Percentiles rank a stretch among this genome's conserved stretches.
These are phyloP conservation scores for Electrona antarctica DNA, from an alignment of 2,113 vertebrate species.

Conservation along the genomic window DNA sequence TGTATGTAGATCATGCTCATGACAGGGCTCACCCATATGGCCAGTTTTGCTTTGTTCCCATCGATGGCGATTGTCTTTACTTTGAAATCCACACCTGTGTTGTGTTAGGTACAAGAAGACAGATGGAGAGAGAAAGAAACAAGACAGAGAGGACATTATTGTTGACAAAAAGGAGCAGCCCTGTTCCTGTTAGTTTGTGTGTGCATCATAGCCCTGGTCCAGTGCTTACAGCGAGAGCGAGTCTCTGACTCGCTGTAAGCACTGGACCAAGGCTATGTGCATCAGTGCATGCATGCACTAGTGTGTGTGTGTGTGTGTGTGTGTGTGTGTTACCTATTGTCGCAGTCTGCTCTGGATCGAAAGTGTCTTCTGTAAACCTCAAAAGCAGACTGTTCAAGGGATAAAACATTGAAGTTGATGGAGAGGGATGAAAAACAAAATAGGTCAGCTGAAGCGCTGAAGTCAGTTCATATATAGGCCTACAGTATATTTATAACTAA, in stretches of 20 bases:
- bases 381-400: conserved; percentile 81
- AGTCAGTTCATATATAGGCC: too few relatives aligned
- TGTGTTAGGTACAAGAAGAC: not conserved
- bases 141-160: not conserved
- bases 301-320: not conserved
- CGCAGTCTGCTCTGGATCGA: conserved; percentile 94
- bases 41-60: conserved; percentile 96
- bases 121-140: not conserved
- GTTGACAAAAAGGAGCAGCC: too few relatives aligned
- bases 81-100: conserved; percentile 96
- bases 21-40: conserved; percentile 90
- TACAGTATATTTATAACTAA: too few relatives aligned
- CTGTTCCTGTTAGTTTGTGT: not conserved
- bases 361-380: conserved; percentile 96
- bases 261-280: too few relatives aligned
- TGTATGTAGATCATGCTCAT: too few relatives aligned
- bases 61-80: conserved; percentile 97
- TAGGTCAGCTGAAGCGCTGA: too few relatives aligned
- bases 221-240: too few relatives aligned
- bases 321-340: conserved; percentile 86
- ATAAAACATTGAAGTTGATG: too few relatives aligned
- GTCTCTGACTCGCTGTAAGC: too few relatives aligned
- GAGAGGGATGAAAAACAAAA: not conserved
- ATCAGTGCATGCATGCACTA: not conserved
- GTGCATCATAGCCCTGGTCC: too few relatives aligned